Percentiles rank a stretch among this genome's conserved stretches.
Conservation (phyloP, 2,888 invertebrate genomes). For the Cosmorhoe ocellata region DNA sequence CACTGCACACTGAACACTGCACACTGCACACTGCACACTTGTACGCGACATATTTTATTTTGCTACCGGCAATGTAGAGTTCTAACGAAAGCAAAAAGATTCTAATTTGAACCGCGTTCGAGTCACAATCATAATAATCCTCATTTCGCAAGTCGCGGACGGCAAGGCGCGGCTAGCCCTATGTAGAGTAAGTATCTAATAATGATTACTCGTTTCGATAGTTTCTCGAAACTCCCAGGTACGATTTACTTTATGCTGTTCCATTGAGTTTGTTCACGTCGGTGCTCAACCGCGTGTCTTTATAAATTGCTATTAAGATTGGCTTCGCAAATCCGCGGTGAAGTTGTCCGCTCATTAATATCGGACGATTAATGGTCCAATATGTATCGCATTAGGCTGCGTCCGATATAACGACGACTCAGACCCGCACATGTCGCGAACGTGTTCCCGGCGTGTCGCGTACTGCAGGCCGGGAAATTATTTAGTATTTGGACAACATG, state of each 20-base stretch:
- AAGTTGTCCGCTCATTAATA: slow-evolving; percentile 20
- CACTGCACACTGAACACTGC: too few species aligned
- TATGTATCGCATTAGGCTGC: slow-evolving; percentile 35
- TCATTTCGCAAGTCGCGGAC: too few species aligned
- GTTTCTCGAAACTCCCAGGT: too few species aligned
- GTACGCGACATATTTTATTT: slow-evolving; percentile 16
- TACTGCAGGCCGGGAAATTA: too few species aligned
- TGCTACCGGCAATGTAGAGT: slow-evolving; percentile 13
- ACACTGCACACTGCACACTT: too few species aligned
- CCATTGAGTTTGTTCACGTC: too few species aligned
- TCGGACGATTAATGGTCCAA: slow-evolving; percentile 46
- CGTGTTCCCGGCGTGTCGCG: too few species aligned
- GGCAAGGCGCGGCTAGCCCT: too few species aligned
- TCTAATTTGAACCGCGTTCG: slow-evolving; percentile 12
- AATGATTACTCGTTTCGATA: too few species aligned
- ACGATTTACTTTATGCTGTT: too few species aligned
- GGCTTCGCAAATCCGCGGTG: slow-evolving; percentile 6
- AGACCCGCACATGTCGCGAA: neutral
- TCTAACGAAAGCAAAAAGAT: slow-evolving; percentile 24
- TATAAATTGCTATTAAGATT: slow-evolving; percentile 9
- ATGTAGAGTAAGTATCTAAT: too few species aligned
- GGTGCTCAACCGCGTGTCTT: neutral
- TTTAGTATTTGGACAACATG: too few species aligned
- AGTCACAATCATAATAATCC: neutral
- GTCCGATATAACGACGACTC: slow-evolving; percentile 6